Evolutionary conservation across 1,140 invertebrate genomes (phyloP), one percentile per base, ranked within the genome.

Genomic region (Hyposmocoma kahamanoa): DNA sequence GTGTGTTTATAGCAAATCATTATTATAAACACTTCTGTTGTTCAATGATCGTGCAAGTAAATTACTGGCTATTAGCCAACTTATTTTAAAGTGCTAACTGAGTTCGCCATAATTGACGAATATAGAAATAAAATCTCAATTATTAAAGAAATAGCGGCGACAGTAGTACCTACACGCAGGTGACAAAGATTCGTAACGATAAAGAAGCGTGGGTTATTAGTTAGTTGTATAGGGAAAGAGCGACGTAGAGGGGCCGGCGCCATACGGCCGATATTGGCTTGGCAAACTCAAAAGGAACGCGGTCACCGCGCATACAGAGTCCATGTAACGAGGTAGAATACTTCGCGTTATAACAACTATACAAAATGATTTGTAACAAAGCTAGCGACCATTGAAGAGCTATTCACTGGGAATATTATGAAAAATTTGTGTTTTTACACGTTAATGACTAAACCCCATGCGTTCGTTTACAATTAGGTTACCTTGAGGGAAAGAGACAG

Each of bases 151-250:
- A n/a, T n/a, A n/a, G n/a, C n/a, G n/a, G n/a, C n/a, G n/a, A n/a
- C n/a, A n/a, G n/a, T n/a, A n/a, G n/a, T n/a, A n/a, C n/a, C n/a
- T n/a, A 77, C 62, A 62, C 70, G 76, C 78, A 77, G 76, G 78
- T 84, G 81, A 81, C 75, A 79, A 79, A 68, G 68, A 75, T 74
- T 71, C 66, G 67, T 73, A 72, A 70, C 72, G 73, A 78, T 79
- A 72, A 77, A 75, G 67, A 70, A 68, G 75, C 72, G 76, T 80
- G 76, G 74, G 72, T 80, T 73, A 80, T 74, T 77, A 68, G 58
- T 66, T 57, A 67, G 59, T 67, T 59, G 62, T 53, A 68, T 41
- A 58, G 67, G 61, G 68, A 75, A 71, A 73, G 69, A 73, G 63
- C 67, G 55, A 48, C 48, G 59, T 46, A 63, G 53, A 52, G 48